Conservation (phyloP, 2,797 vertebrate species). For the Sus cebifrons region DNA sequence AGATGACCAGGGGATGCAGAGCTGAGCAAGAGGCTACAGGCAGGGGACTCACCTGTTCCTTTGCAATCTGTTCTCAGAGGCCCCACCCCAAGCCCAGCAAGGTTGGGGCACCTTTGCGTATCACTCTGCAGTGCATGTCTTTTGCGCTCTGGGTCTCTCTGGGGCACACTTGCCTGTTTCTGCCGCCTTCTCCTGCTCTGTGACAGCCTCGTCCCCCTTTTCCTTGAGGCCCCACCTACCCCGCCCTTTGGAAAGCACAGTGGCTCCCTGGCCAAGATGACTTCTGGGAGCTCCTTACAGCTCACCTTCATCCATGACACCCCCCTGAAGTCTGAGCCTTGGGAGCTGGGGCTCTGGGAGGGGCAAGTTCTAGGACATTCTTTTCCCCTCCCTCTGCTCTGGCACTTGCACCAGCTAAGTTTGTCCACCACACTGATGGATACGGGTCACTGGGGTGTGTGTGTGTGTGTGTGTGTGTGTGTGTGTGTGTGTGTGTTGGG, state of each 20-base stretch:
- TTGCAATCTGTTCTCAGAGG: constrained; percentile 15
- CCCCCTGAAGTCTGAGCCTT: background rate
- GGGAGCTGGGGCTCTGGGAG: background rate
- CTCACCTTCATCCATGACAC: background rate
- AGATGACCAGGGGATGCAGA: background rate
- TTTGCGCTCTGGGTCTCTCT: background rate
- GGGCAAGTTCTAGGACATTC: background rate
- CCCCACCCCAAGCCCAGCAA: background rate
- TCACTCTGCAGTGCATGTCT: background rate
- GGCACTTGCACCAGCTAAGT: background rate
- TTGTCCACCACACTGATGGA: accelerated
- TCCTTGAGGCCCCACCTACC: background rate
- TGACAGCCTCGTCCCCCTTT: background rate
- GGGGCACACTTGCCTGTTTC: background rate
- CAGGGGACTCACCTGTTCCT: background rate
- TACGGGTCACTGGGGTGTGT: background rate
- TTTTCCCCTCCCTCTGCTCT: background rate
- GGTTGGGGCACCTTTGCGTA: background rate
- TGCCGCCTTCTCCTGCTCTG: background rate
- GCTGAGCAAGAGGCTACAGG: background rate
- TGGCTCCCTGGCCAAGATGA: background rate
- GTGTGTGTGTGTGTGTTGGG: accelerated
- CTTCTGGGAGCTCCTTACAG: background rate
- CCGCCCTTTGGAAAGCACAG: background rate
- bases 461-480: background rate